A percentile compares a stretch with the other conserved stretches of the same genome.
phyloP scores from a whole-genome alignment of 1,140 invertebrate genomes.

The Hypsibius dujardini region DNA sequence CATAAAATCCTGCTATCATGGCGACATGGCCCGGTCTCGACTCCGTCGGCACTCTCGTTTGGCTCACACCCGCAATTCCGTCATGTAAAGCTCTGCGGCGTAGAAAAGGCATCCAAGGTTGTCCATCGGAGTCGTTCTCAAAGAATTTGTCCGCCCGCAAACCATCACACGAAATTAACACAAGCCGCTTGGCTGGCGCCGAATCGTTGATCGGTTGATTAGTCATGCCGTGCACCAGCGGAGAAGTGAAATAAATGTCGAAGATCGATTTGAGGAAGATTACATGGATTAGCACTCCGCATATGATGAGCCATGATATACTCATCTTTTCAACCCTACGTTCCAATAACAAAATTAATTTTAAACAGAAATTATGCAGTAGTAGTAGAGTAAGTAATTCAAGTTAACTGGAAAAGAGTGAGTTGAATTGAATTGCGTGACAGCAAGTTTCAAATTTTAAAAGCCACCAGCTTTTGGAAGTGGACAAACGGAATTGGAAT shows the following conservation, averaged over 20 bases:
- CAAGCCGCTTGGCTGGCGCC: conserved; percentile 53
- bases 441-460: no score
- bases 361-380: no score
- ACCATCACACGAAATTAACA: conserved; percentile 73
- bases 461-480: no score
- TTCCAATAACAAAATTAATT: no score
- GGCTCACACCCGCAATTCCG: conserved; percentile 70
- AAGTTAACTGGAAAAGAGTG: no score
- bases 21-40: conserved; percentile 90
- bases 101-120: conserved; percentile 27
- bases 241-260: conserved; percentile 46
- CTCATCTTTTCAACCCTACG: no score
- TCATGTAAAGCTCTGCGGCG: conserved; percentile 35
- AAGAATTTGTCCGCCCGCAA: conserved; percentile 60
- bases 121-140: conserved; percentile 34
- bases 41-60: conserved; percentile 91
- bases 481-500: no score
- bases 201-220: conserved; percentile 25
- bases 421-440: no score
- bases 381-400: no score
- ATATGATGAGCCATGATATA: conserved; percentile 27
- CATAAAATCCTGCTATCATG: conserved; percentile 77
- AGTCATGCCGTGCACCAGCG: conserved; percentile 39
- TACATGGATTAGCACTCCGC: conserved; percentile 37
- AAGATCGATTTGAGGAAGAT: conserved; percentile 43